Base-by-base conservation (phyloP, 2,113 vertebrate species). In the Pelmatolapia mariae region DNA sequence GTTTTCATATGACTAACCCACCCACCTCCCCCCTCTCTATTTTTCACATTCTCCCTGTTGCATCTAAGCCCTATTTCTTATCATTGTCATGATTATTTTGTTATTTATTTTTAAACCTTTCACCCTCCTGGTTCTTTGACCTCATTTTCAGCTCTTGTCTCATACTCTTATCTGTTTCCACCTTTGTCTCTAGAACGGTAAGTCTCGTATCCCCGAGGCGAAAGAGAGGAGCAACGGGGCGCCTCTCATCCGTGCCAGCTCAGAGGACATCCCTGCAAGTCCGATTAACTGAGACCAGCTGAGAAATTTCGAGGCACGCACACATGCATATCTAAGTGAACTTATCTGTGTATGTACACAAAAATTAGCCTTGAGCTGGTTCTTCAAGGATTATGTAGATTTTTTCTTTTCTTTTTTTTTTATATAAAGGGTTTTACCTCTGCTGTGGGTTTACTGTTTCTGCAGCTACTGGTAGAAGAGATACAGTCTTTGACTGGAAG, bases 101-200 rank as follows among this genome's bases (percentile, higher is more conserved):
- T 52, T 40, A 4, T 1, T 43, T 3, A 36, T 10, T 43, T 31
- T 59, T 54, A 13, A 43, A 71, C n/a, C 12, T 1, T 45, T 22
- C 3, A 11, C 13, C n/a, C 24, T 54, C 31, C 53, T 47, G n/a
- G 33, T 61, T 18, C 38, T 76, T 22, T 53, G 50, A 31, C 45
- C 24, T 63, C 33, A 16, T 76, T 86, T 80, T 19, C 31, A 50
- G 36, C 52, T 56, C 3, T 71, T 29, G 38, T 26, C 80, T 57
- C 19, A 53, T 10, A 4, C 18, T 56, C 78, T 78, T 10, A 3
- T 76, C 84, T 86, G 7, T 80, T 24, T 86, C 76, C 59, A 43
- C 56, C 24, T 71, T 81, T 86, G 57, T 88, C 87, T 89, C 26
- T 89, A 95, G 95, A 93, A 71, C 4, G 53, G 5, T 81, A 86